phyloP scores from a whole-genome alignment of 1,140 invertebrate species.

The Maconellicoccus hirsutus region DNA sequence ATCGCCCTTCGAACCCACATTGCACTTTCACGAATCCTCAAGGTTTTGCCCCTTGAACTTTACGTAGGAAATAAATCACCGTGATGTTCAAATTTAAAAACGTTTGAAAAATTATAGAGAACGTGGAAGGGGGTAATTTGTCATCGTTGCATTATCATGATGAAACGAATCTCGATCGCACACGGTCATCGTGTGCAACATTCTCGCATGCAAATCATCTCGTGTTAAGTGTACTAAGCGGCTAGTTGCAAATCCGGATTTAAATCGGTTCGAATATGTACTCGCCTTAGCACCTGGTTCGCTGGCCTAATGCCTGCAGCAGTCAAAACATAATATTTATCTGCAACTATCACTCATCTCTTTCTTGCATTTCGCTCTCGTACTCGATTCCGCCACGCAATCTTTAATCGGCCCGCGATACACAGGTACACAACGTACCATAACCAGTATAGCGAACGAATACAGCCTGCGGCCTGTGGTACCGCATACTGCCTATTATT shows the following conservation, averaged over 20 bases:
- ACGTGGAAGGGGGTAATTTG: no score
- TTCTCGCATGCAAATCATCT: no score
- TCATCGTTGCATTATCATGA: no score
- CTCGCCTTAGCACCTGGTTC: background rate
- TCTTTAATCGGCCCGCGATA: background rate
- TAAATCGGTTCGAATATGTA: background rate
- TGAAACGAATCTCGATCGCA: no score
- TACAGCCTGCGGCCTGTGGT: background rate
- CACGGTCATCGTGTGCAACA: no score
- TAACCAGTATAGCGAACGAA: background rate
- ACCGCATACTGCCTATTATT: background rate
- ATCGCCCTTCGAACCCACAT: no score
- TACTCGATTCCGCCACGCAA: no score
- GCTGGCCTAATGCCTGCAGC: background rate
- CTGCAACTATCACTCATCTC: background rate
- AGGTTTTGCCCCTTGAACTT: no score
- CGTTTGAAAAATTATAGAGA: no score
- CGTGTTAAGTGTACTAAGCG: background rate
- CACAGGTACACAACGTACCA: background rate
- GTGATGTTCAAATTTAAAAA: no score
- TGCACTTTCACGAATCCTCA: no score
- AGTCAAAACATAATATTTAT: slow-evolving; percentile 5
- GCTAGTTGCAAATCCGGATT: slow-evolving; percentile 1
- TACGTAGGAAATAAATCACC: no score
- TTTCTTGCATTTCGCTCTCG: background rate